Conservation (phyloP, 2,888 invertebrate species). For the Sminthurinus aureus region DNA sequence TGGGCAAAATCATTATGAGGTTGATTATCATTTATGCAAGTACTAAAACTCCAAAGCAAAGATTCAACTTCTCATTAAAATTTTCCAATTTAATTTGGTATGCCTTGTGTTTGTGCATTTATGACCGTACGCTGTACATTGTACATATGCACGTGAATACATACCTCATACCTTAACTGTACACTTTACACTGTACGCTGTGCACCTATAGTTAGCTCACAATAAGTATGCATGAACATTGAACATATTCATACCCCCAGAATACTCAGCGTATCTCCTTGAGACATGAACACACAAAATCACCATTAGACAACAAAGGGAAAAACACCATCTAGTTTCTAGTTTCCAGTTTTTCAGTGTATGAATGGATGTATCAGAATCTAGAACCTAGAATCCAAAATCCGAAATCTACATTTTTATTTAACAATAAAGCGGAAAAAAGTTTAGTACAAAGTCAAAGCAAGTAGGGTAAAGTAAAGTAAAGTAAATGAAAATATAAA, state of each 20-base stretch:
- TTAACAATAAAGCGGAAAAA: neutral
- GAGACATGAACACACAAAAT: no score
- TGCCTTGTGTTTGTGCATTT: neutral
- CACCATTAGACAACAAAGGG: no score
- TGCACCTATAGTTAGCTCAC: no score
- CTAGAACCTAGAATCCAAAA: no score
- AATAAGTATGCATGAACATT: no score
- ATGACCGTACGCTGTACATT: neutral
- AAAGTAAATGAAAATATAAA: conserved; percentile 30
- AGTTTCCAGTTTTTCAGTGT: neutral
- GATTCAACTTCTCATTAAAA: conserved; percentile 26
- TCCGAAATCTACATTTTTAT: no score
- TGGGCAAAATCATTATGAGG: conserved; percentile 11
- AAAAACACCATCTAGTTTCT: neutral
- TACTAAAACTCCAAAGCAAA: conserved; percentile 23
- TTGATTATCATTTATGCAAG: conserved; percentile 28
- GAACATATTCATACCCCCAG: no score
- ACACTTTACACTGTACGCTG: no score
- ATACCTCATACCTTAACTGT: no score
- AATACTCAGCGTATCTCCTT: no score
- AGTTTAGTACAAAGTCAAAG: neutral
- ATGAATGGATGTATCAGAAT: neutral
- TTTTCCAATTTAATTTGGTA: conserved; percentile 28
- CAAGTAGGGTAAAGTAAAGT: no score
- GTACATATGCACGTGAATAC: neutral